A percentile compares a stretch with the other conserved stretches of the same genome.
Conservation (phyloP, 2,888 invertebrate genomes). For the Linhomoeus sp. region DNA sequence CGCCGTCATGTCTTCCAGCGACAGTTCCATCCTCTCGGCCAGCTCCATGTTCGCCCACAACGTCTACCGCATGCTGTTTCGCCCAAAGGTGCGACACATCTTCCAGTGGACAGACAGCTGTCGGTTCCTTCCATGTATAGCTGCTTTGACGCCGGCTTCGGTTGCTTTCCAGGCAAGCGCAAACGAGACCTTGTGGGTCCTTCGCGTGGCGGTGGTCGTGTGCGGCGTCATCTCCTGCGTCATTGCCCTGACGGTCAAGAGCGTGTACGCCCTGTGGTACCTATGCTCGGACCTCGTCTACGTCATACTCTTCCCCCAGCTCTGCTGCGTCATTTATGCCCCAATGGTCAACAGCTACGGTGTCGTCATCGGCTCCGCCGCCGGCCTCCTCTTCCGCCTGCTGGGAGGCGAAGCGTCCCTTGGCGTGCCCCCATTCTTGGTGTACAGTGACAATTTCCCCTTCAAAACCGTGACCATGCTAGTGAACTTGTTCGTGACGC, state of each 20-base stretch:
- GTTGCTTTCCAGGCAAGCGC: conserved; percentile 54
- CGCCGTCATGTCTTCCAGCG: conserved; percentile 93
- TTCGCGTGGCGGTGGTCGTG: conserved; percentile 71
- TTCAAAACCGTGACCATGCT: background rate
- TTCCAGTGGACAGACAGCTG: too few relatives aligned
- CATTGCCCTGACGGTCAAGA: conserved; percentile 90
- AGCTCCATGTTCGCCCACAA: conserved; percentile 94
- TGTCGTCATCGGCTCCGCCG: background rate
- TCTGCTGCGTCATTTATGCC: conserved; percentile 28
- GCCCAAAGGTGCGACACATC: conserved; percentile 46
- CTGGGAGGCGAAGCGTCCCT: too few relatives aligned
- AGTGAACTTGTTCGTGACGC: background rate
- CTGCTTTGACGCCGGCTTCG: too few relatives aligned
- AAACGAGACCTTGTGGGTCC: conserved; percentile 69
- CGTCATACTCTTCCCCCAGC: conserved; percentile 91
- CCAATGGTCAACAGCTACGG: background rate
- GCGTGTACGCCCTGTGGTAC: conserved; percentile 84
- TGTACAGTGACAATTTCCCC: too few relatives aligned
- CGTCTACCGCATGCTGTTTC: conserved; percentile 80
- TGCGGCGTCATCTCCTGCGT: conserved; percentile 75
- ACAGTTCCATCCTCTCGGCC: conserved; percentile 83
- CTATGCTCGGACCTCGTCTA: conserved; percentile 97
- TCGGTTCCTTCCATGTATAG: too few relatives aligned
- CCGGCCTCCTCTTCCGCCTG: background rate
- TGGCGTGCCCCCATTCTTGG: too few relatives aligned